Evolutionary conservation across 1,140 invertebrate genomes (phyloP), one percentile per base, ranked within the genome.

Genomic region (Matsumurasca onukii): DNA sequence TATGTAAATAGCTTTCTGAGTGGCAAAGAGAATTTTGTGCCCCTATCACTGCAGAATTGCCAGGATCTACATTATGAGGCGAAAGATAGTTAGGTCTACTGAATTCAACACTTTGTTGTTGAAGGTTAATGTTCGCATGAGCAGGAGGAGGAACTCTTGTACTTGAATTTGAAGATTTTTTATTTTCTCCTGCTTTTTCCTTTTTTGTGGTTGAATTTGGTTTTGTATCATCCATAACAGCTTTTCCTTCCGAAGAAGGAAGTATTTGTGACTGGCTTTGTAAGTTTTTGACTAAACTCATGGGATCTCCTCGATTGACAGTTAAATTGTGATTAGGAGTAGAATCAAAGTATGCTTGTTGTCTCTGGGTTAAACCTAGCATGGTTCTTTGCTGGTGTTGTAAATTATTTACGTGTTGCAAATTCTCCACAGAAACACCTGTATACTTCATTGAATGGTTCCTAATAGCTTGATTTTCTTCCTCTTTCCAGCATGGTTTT

Each of bases 261-360:
- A 25, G 5, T 9, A 3, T 64, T 34, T 70, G 69, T 57, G 69
- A 67, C 34, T 70, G 63, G 52, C 79, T 83, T 78, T 88, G 88
- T 66, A 89, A 79, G 78, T 87, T 89, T 78, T 90, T 90, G 20
- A 89, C 87, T 74, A 89, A 87, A 77, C 84, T 88, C 86, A 89
- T 90, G 3, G 88, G 86, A 74, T 90, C 89, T 25, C 87, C 88
- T 57, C 88, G 79, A 77, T 88, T 89, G 75, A 87, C 87, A 31
- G 85, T 88, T 25, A 89, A 78, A 78, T 89, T 87, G 78, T 89
- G 76, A 39, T 75, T 76, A 31, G 71, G 73, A 72, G 75, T 79
- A 0, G 82, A 75, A 67, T 87, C 85, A 68, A 86, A 86, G 71
- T 85, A 86, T 9, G 79, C 72, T 73, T 84, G 84, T 69, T 84